Conservation (phyloP, 1,140 invertebrate species). For the Diabrotica virgifera region DNA sequence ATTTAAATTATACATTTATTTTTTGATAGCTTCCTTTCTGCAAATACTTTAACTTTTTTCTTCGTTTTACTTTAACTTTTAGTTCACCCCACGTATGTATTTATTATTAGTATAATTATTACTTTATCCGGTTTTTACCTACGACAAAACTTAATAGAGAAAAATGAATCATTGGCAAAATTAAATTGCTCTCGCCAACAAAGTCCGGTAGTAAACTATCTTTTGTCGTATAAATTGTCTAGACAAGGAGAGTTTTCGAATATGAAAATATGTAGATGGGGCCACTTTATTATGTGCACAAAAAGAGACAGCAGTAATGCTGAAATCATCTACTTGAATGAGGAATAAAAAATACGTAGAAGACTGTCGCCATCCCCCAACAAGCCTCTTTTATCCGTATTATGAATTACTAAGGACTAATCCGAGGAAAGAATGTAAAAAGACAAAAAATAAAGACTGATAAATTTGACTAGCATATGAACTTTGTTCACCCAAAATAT, state of each 20-base stretch:
- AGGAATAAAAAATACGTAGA: neutral
- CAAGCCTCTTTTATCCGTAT: neutral
- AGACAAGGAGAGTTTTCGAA: neutral
- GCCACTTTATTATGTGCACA: neutral
- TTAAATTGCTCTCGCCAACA: neutral
- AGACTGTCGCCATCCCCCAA: neutral
- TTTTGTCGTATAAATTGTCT: slow-evolving; percentile 1
- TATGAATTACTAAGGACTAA: slow-evolving; percentile 2
- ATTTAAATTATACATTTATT: no score
- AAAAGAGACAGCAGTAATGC: neutral
- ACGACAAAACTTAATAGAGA: no score
- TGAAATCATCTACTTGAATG: slow-evolving; percentile 1
- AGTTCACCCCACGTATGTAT: no score
- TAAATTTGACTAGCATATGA: no score
- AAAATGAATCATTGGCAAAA: neutral
- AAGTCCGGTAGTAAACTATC: neutral
- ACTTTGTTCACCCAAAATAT: no score
- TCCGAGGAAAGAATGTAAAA: neutral
- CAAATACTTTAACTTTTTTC: no score
- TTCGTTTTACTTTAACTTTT: no score
- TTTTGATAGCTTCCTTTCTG: no score
- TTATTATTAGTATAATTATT: no score
- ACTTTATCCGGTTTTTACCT: no score
- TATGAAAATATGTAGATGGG: neutral
- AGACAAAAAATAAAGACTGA: neutral